Base-by-base conservation (phyloP, 2,888 invertebrate genomes). In the Prosapia bicincta region DNA sequence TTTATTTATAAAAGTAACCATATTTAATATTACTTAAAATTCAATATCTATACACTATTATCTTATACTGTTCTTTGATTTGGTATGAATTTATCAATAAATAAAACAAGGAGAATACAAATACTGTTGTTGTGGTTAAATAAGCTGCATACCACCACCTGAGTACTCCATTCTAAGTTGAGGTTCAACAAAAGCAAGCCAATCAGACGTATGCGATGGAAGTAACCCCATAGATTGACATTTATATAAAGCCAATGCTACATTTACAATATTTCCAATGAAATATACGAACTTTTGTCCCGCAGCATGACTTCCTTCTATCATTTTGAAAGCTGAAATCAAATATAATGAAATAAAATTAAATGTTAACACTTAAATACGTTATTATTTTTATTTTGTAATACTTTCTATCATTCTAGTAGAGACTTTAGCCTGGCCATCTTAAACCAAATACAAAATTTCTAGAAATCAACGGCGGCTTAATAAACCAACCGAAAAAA, bases 151-250 rank as follows among this genome's bases (percentile, higher is more conserved):
- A 20, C 96, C 96, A 78, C 96, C 96, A 66, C 95, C 95, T 82
- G 94, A 92, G 86, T 92, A 93, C 85, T 96, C 96, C 77, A 93
- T 88, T 83, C 95, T 88, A 73, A 91, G 90, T 83, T 93, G 94
- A 1, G 97, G 95, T 83, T 98, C 95, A 74, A 97, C 95, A 88
- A 99, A 99, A 74, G 98, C 98, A 78, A 99, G 86, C 99, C 99
- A 99, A 85, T 99, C 99, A 65, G 98, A 98, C 0, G 98, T 92
- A 86, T 99, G 97, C 70, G 98, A 98, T 0, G 99, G 99, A 74
- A 99, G 86, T 26, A 99, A 85, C 1, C 98, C 99, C 98, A 99
- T 98, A 78, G 96, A 96, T 83, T 98, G 97, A 84, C 98, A 99
- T 86, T 99, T 99, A 84, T 98, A 99, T 65, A 99, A 86, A 26